Conservation (phyloP, 2,797 vertebrate species). For the Pseudocheirus occidentalis region DNA sequence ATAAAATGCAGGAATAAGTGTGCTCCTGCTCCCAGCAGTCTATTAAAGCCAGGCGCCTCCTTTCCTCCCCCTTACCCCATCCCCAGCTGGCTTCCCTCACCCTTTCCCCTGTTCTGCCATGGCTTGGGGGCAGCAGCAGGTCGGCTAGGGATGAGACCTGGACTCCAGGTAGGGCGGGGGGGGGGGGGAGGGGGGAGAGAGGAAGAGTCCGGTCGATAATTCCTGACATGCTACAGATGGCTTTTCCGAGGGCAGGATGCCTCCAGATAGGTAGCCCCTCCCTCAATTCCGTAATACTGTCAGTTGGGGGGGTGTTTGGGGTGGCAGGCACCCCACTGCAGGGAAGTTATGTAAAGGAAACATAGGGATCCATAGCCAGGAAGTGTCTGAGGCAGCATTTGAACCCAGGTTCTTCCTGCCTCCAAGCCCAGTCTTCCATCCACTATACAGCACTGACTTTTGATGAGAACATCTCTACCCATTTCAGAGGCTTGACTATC, state of each 20-base stretch:
- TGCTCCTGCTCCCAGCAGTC: conserved; percentile 90
- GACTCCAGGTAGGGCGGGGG: accelerated
- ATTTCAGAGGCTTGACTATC: too few species aligned
- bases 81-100: conserved; percentile 84
- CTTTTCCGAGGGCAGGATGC: not conserved
- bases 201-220: not conserved
- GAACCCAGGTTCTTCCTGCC: not conserved
- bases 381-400: not conserved
- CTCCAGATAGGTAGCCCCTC: not conserved
- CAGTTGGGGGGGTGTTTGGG: too few species aligned
- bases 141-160: not conserved
- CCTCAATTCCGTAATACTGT: not conserved
- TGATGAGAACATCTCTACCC: too few species aligned
- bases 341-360: not conserved
- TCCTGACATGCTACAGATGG: not conserved
- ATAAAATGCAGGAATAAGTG: conserved; percentile 92
- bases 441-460: not conserved
- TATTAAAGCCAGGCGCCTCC: conserved; percentile 89
- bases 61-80: conserved; percentile 61
- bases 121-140: not conserved
- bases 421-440: not conserved
- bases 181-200: too few species aligned
- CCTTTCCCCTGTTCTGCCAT: not conserved
- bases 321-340: too few species aligned
- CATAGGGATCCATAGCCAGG: not conserved